Percentiles rank a stretch among this genome's conserved stretches.
Evolutionary conservation across 2,888 invertebrate genomes (phyloP).

Genomic region (Sphinx pinastri): DNA sequence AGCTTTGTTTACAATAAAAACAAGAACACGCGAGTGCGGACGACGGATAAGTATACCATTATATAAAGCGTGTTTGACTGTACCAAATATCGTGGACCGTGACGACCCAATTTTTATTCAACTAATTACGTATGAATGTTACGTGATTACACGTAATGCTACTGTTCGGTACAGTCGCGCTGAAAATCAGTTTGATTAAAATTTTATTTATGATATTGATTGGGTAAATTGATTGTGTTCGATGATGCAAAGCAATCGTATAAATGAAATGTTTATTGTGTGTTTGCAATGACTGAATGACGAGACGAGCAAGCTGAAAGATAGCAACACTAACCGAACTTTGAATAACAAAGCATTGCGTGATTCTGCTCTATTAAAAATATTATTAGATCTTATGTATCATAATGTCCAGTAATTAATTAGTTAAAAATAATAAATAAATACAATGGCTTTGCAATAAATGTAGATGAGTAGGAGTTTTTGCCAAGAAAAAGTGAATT

Average conservation of each 20-base stretch:
- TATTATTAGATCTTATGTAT: too few species aligned
- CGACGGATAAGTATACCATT: conserved; percentile 8
- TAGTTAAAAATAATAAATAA: too few species aligned
- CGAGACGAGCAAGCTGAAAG: too few species aligned
- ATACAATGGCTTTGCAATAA: too few species aligned
- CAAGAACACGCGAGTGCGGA: conserved; percentile 11
- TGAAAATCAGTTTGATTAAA: background rate
- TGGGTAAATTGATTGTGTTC: background rate
- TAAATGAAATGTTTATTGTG: background rate
- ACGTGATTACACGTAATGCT: conserved; percentile 50
- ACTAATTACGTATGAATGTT: conserved; percentile 53
- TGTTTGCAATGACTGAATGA: too few species aligned
- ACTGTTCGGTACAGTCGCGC: conserved; percentile 6
- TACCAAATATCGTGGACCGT: conserved; percentile 48
- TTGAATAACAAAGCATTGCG: too few species aligned
- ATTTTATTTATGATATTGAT: too few species aligned
- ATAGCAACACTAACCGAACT: too few species aligned
- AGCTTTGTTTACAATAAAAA: conserved; percentile 5
- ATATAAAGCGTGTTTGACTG: conserved; percentile 24
- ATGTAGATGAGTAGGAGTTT: too few species aligned
- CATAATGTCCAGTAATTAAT: too few species aligned
- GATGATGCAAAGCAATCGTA: background rate
- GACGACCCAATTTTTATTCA: conserved; percentile 69
- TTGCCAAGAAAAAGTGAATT: too few species aligned
- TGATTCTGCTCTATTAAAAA: too few species aligned